Conservation (phyloP, 2,113 vertebrate species). For the Alectura lathami region DNA sequence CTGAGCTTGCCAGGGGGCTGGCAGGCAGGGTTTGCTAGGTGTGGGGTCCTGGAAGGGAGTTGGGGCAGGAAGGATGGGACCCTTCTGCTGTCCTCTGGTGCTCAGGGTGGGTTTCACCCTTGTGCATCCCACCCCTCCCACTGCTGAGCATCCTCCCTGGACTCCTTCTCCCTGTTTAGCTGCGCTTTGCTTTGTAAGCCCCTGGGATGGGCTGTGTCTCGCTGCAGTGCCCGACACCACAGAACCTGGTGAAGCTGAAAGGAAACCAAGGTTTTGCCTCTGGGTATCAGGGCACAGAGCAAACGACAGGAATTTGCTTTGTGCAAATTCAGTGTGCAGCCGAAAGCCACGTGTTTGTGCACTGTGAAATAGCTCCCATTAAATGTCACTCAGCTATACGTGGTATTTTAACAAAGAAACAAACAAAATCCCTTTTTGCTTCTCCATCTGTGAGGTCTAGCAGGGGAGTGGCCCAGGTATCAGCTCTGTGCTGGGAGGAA, state of each 20-base stretch:
- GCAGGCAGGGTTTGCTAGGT: neutral
- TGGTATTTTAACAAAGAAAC: neutral
- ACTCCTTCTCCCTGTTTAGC: too few species aligned
- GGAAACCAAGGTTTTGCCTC: neutral
- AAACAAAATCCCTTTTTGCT: neutral
- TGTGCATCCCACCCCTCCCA: too few species aligned
- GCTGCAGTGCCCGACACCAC: neutral
- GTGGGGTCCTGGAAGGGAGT: neutral
- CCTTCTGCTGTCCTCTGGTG: rapidly evolving
- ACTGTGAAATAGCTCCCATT: neutral
- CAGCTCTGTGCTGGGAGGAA: neutral
- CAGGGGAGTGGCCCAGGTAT: too few species aligned
- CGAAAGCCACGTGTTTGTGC: neutral
- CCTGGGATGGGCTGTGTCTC: neutral
- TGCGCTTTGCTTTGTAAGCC: neutral
- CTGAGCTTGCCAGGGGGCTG: neutral
- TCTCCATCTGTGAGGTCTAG: neutral
- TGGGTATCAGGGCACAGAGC: neutral
- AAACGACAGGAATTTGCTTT: neutral
- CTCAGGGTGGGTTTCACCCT: neutral
- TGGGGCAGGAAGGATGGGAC: neutral
- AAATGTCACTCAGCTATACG: neutral
- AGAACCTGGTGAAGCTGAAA: neutral
- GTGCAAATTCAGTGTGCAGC: neutral
- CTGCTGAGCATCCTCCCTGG: neutral